phyloP scores from a whole-genome alignment of 2,113 vertebrate genomes.

The Todiramphus chloris region DNA sequence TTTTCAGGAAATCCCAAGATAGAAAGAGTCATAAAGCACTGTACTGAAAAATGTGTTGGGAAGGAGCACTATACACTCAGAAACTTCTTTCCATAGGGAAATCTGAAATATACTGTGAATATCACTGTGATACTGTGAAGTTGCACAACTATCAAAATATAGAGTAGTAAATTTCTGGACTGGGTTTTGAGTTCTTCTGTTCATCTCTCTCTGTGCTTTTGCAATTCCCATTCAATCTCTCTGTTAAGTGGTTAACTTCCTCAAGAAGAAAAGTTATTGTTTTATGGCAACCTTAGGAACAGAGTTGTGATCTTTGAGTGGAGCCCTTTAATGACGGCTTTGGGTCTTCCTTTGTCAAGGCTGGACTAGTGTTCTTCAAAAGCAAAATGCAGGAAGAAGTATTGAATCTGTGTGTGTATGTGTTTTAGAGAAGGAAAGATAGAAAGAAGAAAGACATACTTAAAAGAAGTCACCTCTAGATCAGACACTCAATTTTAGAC shows the following conservation, averaged over 20 bases:
- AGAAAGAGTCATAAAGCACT: background rate
- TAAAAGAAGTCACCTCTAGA: background rate
- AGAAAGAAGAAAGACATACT: background rate
- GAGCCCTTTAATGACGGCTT: background rate
- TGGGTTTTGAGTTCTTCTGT: background rate
- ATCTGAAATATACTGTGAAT: background rate
- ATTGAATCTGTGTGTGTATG: too few relatives aligned
- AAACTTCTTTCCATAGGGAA: background rate
- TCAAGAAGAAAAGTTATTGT: background rate
- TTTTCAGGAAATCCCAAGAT: background rate
- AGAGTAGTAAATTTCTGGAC: background rate
- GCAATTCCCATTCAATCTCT: background rate
- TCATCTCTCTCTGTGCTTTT: accelerated
- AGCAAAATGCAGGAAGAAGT: background rate
- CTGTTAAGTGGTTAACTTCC: background rate
- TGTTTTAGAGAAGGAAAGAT: background rate
- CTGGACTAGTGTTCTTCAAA: background rate
- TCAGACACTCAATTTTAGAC: background rate
- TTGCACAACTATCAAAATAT: background rate
- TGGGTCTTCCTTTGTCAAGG: background rate
- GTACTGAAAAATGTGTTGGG: background rate
- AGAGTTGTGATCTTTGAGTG: background rate
- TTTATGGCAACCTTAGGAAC: background rate
- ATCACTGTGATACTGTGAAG: background rate
- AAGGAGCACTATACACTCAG: background rate